phyloP scores from a whole-genome alignment of 2,797 vertebrate species.

The Hapalemur alaotrensis region DNA sequence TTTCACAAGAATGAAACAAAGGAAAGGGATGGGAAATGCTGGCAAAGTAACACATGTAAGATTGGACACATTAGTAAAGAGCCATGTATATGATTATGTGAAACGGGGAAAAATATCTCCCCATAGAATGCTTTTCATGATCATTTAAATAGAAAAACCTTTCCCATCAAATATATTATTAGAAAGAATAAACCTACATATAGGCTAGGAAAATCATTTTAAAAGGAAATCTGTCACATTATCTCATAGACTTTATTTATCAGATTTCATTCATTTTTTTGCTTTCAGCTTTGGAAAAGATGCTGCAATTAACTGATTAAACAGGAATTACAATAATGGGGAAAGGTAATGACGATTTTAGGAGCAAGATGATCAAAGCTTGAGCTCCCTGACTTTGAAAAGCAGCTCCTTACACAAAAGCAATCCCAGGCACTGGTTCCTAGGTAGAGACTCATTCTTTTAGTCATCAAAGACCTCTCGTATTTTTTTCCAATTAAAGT shows the following conservation, averaged over 20 bases:
- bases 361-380: conserved; percentile 53
- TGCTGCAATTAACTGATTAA: conserved; percentile 48
- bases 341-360: not conserved
- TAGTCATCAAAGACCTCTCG: conserved; percentile 31
- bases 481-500: conserved; percentile 58
- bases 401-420: not conserved
- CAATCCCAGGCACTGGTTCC: not conserved
- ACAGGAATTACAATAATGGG: not conserved
- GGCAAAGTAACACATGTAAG: not conserved
- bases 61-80: not conserved
- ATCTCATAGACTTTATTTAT: not conserved
- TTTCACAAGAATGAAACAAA: conserved; percentile 12
- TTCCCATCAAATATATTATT: not conserved
- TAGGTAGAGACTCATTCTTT: not conserved
- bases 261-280: conserved; percentile 14
- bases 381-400: conserved; percentile 43
- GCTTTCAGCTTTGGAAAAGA: conserved; percentile 30
- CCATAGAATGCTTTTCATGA: not conserved
- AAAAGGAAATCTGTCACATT: not conserved
- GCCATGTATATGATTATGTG: not conserved
- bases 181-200: not conserved
- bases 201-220: not conserved
- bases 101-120: not conserved
- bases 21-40: not conserved
- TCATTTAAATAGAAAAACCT: not conserved